These are phyloP conservation scores for Rhopalosiphum padi DNA, from an alignment of 1,140 invertebrate species.

Conservation along the genomic window DNA sequence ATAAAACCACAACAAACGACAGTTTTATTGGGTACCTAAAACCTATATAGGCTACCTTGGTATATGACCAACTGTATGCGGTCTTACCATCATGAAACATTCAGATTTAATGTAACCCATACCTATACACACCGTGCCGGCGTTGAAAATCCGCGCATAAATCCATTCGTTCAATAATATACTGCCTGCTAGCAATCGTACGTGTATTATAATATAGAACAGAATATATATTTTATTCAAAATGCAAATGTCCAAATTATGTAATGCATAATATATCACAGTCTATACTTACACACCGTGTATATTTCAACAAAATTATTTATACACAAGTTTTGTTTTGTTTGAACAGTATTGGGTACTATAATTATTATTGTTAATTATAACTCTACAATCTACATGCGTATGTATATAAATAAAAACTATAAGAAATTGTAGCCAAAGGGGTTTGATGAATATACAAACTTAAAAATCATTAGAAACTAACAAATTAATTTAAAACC, in stretches of 20 bases:
- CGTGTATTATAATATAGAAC: background rate
- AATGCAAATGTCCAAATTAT: background rate
- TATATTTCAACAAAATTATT: background rate
- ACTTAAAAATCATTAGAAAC: background rate
- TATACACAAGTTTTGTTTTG: background rate
- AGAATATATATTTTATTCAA: background rate
- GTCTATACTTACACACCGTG: background rate
- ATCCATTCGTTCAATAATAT: background rate
- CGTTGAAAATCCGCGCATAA: background rate
- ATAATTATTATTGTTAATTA: background rate
- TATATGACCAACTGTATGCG: background rate
- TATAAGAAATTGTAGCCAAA: background rate
- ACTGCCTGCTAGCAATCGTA: background rate
- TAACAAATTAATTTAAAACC: background rate
- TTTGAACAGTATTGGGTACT: no score
- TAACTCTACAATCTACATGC: background rate
- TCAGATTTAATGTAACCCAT: background rate
- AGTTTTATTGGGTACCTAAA: background rate
- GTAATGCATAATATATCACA: background rate
- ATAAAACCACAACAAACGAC: background rate
- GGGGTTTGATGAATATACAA: background rate
- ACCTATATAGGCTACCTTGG: background rate
- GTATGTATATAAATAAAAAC: background rate
- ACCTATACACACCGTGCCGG: background rate
- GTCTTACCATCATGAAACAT: background rate